Conservation (phyloP, 2,888 invertebrate species). For the Fragum fragum region DNA sequence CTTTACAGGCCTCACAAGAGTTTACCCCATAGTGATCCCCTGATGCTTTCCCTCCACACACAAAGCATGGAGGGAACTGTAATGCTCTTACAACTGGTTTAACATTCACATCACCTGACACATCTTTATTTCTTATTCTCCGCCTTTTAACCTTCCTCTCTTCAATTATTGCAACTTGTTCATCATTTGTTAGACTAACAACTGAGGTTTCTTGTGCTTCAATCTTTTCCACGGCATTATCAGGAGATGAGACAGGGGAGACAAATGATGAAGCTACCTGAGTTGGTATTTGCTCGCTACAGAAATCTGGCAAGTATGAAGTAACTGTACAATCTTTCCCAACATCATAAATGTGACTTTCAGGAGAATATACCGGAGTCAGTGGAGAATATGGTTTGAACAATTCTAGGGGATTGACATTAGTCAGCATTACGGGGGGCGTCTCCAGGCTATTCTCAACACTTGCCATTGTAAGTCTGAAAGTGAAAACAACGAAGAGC, state of each 20-base stretch:
- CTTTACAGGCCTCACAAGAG: constrained; percentile 66
- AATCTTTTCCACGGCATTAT: neutral
- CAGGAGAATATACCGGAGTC: constrained; percentile 14
- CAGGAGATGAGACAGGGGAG: neutral
- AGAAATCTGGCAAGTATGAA: neutral
- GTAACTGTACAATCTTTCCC: neutral
- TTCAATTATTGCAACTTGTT: neutral
- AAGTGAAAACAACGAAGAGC: too few species aligned
- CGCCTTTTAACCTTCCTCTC: constrained; percentile 8
- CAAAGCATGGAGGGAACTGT: constrained; percentile 62
- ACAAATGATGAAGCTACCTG: neutral
- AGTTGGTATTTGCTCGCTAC: neutral
- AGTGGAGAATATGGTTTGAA: constrained; percentile 5
- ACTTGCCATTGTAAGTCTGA: neutral
- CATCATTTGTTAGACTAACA: neutral
- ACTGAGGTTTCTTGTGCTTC: neutral
- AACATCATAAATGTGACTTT: neutral
- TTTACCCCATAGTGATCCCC: constrained; percentile 65
- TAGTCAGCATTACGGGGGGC: neutral
- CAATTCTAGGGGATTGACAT: constrained; percentile 3
- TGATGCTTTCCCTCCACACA: constrained; percentile 63
- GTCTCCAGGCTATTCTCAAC: constrained; percentile 17
- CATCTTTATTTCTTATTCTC: constrained; percentile 19
- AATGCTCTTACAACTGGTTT: constrained; percentile 37
- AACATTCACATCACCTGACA: neutral